phyloP scores from a whole-genome alignment of 2,888 invertebrate genomes.

The Harpalus rubripes region DNA sequence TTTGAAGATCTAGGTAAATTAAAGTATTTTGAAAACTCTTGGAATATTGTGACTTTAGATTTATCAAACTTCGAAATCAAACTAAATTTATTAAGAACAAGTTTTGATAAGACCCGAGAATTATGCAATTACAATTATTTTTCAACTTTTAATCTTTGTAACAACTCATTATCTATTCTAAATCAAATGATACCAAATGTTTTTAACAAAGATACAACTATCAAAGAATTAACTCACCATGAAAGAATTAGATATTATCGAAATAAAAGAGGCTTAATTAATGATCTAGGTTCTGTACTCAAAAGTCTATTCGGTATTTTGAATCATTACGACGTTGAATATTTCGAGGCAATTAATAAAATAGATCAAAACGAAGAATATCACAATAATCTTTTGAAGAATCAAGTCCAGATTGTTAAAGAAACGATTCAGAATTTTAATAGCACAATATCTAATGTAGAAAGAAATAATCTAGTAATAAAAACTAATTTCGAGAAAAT shows the following conservation, averaged over 20 bases:
- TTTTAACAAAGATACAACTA: background rate
- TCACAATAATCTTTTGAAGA: background rate
- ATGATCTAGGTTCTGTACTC: background rate
- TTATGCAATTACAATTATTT: background rate
- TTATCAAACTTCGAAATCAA: background rate
- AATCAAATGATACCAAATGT: background rate
- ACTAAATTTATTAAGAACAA: background rate
- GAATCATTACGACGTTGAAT: background rate
- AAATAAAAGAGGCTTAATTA: background rate
- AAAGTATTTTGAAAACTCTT: background rate
- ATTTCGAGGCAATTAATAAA: conserved; percentile 5
- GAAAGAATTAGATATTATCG: background rate
- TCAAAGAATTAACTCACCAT: background rate
- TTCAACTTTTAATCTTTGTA: background rate
- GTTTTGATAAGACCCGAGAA: background rate
- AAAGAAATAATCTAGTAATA: conserved; percentile 1
- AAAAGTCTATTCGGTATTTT: conserved; percentile 4
- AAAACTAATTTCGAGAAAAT: conserved; percentile 13
- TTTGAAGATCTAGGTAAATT: background rate
- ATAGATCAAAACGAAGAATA: background rate
- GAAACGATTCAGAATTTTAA: background rate
- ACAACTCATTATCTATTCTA: background rate
- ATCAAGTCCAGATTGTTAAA: background rate
- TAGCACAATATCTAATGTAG: background rate
- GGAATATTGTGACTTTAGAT: background rate